A percentile compares a stretch with the other conserved stretches of the same genome.
phyloP scores from a whole-genome alignment of 2,888 invertebrate genomes.

The Harpalus rufipes region DNA sequence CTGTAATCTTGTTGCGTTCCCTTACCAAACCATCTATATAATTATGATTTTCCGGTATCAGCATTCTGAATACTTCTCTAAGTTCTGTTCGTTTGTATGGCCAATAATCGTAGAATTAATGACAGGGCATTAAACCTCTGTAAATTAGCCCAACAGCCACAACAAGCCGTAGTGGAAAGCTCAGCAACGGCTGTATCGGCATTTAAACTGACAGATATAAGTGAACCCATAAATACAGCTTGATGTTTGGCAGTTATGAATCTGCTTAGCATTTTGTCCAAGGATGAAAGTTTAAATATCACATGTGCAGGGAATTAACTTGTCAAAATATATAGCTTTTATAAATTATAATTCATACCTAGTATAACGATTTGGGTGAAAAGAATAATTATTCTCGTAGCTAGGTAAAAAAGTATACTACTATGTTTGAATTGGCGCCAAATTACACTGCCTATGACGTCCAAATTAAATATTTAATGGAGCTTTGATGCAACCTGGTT shows the following conservation, averaged over 20 bases:
- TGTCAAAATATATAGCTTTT: too few relatives aligned
- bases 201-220: constrained; percentile 30
- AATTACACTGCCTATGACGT: too few relatives aligned
- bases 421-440: too few relatives aligned
- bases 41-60: neutral
- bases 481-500: too few relatives aligned
- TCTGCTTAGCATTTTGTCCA: constrained; percentile 12
- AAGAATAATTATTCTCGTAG: too few relatives aligned
- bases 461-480: too few relatives aligned
- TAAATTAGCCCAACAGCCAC: constrained; percentile 29
- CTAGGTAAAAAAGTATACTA: too few relatives aligned
- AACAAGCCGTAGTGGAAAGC: constrained; percentile 1
- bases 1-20: too few relatives aligned
- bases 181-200: constrained; percentile 26
- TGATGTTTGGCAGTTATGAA: constrained; percentile 28
- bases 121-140: constrained; percentile 29
- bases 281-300: neutral
- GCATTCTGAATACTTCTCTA: constrained; percentile 8
- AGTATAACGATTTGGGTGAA: too few relatives aligned
- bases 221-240: constrained; percentile 26
- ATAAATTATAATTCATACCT: too few relatives aligned
- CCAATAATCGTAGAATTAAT: constrained; percentile 37
- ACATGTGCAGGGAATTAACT: neutral
- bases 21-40: constrained; percentile 3
- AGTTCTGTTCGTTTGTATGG: constrained; percentile 21